Conservation (phyloP, 1,140 invertebrate genomes). For the Thaumetopoea pityocampa region DNA sequence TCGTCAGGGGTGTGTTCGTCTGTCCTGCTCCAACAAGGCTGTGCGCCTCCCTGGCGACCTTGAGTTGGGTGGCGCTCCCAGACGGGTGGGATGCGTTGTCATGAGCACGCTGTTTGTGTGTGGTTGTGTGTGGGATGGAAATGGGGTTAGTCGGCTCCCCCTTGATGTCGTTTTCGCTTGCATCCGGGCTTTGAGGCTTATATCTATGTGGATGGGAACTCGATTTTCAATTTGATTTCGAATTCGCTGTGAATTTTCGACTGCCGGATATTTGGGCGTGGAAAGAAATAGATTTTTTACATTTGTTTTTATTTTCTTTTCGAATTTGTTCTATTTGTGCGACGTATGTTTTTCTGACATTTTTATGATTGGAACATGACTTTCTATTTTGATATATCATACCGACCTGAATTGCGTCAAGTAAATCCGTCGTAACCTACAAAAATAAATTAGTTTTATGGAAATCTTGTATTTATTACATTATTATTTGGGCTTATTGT, state of each 20-base stretch:
- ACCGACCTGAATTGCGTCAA: too few species aligned
- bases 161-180: slow-evolving; percentile 59
- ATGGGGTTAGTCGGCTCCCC: slow-evolving; percentile 59
- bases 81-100: slow-evolving; percentile 35
- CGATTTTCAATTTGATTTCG: slow-evolving; percentile 43
- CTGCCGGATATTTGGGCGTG: slow-evolving; percentile 18
- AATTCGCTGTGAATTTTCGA: slow-evolving; percentile 29
- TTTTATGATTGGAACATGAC: too few species aligned
- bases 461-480: too few species aligned
- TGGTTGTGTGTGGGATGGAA: slow-evolving; percentile 40
- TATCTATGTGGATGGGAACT: slow-evolving; percentile 24
- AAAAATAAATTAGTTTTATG: too few species aligned
- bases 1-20: slow-evolving; percentile 38
- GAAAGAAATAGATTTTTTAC: slow-evolving; percentile 7
- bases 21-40: slow-evolving; percentile 37
- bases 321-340: slow-evolving; percentile 3
- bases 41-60: slow-evolving; percentile 48
- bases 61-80: slow-evolving; percentile 46
- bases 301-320: slow-evolving; percentile 8
- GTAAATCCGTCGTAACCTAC: too few species aligned
- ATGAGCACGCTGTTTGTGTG: slow-evolving; percentile 25
- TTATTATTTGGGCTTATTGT: too few species aligned
- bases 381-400: too few species aligned
- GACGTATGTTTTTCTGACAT: not conserved
- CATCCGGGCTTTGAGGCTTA: slow-evolving; percentile 42